Evolutionary conservation across 2,888 invertebrate genomes (phyloP), one percentile per base, ranked within the genome.

Genomic region (Cerceris ruficornis): DNA sequence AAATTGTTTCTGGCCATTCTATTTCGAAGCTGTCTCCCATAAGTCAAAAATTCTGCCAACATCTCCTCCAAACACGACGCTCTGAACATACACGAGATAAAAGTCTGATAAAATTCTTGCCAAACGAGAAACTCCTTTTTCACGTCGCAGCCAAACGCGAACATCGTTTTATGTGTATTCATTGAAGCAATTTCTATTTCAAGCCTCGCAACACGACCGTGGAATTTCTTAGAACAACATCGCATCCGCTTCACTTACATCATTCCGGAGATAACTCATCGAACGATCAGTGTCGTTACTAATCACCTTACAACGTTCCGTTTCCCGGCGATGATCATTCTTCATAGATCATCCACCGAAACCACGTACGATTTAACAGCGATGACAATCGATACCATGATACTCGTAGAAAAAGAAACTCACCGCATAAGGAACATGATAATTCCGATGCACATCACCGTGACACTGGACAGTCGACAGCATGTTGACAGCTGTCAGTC

Each of bases 401-500:
- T 17, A 39, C 41, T 7, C n/a, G 28, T 11, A 7, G 9, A 11
- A 46, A 28, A 13, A 69, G 46, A 54, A 65, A 82, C 86, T 86
- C 76, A 86, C 86, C 86, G 83, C 58, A 55, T 86, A 84, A 14
- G 41, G 49, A 67, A 75, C 75, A 64, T 79, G 86, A 79, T 86
- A 84, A 81, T 81, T 86, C 64, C 86, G 86, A 77, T 87, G 84
- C 41, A 82, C 75, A 55, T 84, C 83, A 13, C 82, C 81, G 76
- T 84, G 82, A 76, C 86, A 85, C 71, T 83, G 87, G 28, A 88
- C 87, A 41, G 87, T 88, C 13, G 88, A 87, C 81, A 88, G 79
- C 87, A 88, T 87, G 75, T 80, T 87, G 80, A 70, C 75, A 80
- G 82, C 80, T 81, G 83, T 84, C 81, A 84, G 50, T n/a, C 72